phyloP scores from a whole-genome alignment of 2,888 invertebrate species.

The Xiphydria camelus region DNA sequence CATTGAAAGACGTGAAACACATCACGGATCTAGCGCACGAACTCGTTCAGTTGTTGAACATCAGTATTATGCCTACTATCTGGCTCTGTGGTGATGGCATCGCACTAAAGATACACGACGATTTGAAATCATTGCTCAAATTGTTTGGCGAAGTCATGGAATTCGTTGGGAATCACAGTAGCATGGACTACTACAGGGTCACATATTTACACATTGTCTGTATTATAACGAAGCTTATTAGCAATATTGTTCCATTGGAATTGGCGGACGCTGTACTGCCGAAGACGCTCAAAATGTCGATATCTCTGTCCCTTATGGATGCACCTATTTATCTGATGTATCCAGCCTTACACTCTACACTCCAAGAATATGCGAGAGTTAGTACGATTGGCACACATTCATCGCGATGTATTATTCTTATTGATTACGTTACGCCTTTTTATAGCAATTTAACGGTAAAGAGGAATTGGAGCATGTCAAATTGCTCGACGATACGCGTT shows the following conservation, averaged over 20 bases:
- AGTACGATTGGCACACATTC: slow-evolving; percentile 17
- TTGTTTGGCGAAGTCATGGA: slow-evolving; percentile 61
- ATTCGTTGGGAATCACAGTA: slow-evolving; percentile 36
- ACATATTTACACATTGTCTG: slow-evolving; percentile 59
- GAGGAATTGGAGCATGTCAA: slow-evolving; percentile 51
- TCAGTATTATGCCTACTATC: slow-evolving; percentile 62
- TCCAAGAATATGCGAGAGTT: slow-evolving; percentile 59
- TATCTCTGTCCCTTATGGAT: slow-evolving; percentile 57
- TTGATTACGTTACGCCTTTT: neutral
- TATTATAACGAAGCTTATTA: slow-evolving; percentile 53
- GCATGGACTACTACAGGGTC: slow-evolving; percentile 49
- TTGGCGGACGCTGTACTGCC: slow-evolving; percentile 57
- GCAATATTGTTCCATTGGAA: slow-evolving; percentile 55
- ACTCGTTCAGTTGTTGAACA: slow-evolving; percentile 60
- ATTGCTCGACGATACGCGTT: slow-evolving; percentile 56
- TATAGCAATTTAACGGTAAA: slow-evolving; percentile 54
- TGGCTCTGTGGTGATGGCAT: slow-evolving; percentile 58
- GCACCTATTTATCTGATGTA: slow-evolving; percentile 58
- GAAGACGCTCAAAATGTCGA: slow-evolving; percentile 55
- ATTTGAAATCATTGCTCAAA: slow-evolving; percentile 56
- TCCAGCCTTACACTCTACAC: slow-evolving; percentile 54
- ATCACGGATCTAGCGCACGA: slow-evolving; percentile 44
- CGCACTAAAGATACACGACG: slow-evolving; percentile 40
- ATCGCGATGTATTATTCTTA: neutral
- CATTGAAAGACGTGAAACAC: slow-evolving; percentile 39